phyloP scores from a whole-genome alignment of 2,888 invertebrate species.

The Hedya salicella region DNA sequence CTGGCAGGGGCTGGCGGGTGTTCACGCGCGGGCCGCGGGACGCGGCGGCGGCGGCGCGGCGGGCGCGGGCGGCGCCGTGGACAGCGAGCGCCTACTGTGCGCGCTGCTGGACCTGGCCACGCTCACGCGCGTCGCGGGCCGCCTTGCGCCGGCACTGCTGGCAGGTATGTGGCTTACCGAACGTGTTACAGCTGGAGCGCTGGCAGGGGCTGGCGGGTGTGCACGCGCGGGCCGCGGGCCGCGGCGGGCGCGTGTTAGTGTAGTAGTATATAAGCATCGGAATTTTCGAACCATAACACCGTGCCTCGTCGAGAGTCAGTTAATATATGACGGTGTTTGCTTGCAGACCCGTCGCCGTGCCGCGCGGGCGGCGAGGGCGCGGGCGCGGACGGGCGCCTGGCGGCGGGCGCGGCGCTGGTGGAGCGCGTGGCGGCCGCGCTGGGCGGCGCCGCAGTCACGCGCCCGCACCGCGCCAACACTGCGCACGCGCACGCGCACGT shows the following conservation, averaged over 20 bases:
- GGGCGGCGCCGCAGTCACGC: conserved; percentile 70
- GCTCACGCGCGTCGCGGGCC: conserved; percentile 75
- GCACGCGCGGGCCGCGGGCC: conserved; percentile 70
- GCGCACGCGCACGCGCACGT: conserved; percentile 66
- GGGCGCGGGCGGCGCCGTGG: conserved; percentile 53
- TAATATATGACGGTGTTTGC: no score
- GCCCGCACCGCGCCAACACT: conserved; percentile 67
- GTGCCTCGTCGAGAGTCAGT: no score
- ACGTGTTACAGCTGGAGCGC: conserved; percentile 66
- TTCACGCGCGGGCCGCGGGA: conserved; percentile 72
- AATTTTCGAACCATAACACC: no score
- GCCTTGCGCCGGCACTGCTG: conserved; percentile 74
- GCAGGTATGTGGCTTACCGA: conserved; percentile 55
- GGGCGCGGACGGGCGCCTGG: conserved; percentile 51
- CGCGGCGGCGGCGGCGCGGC: conserved; percentile 49
- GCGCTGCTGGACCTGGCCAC: conserved; percentile 80
- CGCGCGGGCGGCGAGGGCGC: conserved; percentile 47
- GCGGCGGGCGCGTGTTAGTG: conserved; percentile 50
- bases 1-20: conserved; percentile 78
- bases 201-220: conserved; percentile 80
- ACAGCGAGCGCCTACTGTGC: conserved; percentile 72
- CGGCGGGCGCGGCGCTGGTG: conserved; percentile 65
- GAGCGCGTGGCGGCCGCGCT: conserved; percentile 72
- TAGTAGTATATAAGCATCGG: no score
- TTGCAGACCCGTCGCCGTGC: conserved; percentile 49